These are phyloP conservation scores for Petrophora chlorosata DNA, from an alignment of 2,888 invertebrate genomes.

Conservation along the genomic window DNA sequence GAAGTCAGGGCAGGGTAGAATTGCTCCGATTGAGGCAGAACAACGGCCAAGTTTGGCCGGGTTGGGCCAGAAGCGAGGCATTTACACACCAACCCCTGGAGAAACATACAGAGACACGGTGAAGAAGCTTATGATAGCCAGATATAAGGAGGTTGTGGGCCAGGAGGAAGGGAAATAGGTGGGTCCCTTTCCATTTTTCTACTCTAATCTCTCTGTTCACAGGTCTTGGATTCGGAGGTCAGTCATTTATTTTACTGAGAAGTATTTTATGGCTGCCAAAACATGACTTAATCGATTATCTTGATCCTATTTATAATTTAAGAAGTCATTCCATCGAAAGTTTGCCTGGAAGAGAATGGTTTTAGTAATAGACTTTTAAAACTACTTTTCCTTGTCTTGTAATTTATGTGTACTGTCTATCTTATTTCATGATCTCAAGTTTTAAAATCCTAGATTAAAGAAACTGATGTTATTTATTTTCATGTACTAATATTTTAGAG, in stretches of 20 bases:
- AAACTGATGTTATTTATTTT: too few species aligned
- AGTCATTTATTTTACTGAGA: conserved; percentile 40
- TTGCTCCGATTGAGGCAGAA: conserved; percentile 94
- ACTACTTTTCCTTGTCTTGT: too few species aligned
- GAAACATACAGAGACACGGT: conserved; percentile 95
- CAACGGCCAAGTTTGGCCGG: conserved; percentile 90
- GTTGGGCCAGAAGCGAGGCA: conserved; percentile 91
- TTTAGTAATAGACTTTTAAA: too few species aligned
- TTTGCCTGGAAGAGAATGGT: too few species aligned
- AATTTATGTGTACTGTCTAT: too few species aligned
- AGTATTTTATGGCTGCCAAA: background rate
- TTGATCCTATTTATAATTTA: too few species aligned
- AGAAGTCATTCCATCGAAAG: too few species aligned
- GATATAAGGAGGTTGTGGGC: conserved; percentile 92
- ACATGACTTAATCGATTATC: too few species aligned
- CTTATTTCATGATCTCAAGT: too few species aligned
- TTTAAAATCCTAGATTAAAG: too few species aligned
- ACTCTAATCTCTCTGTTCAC: conserved; percentile 44
- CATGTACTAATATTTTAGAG: too few species aligned
- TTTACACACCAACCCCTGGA: conserved; percentile 90
- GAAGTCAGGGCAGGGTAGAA: conserved; percentile 95
- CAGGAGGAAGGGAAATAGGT: conserved; percentile 80
- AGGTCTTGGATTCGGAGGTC: conserved; percentile 59
- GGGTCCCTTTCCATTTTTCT: conserved; percentile 51
- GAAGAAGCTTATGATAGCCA: conserved; percentile 94